phyloP scores from a whole-genome alignment of 2,797 vertebrate genomes.

The Pseudotriccus pelzelni region DNA sequence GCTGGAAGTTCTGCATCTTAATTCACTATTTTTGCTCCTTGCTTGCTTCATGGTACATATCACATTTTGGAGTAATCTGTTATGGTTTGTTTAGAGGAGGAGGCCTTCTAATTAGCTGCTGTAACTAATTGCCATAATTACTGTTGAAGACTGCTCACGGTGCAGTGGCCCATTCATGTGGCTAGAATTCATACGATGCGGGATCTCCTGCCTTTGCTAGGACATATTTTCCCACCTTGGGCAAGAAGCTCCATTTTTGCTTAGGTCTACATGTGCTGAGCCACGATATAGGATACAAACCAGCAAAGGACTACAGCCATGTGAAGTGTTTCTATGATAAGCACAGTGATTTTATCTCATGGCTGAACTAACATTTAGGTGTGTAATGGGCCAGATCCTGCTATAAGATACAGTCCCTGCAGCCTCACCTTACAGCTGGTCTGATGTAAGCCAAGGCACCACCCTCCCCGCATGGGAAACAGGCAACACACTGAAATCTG shows the following conservation, averaged over 20 bases:
- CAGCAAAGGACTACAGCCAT: fast-evolving
- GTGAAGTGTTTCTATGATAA: neutral
- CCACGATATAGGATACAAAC: neutral
- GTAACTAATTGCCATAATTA: neutral
- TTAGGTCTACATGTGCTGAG: neutral
- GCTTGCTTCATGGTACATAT: neutral
- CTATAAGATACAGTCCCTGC: neutral
- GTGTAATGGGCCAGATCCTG: neutral
- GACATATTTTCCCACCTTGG: neutral
- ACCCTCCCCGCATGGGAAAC: neutral
- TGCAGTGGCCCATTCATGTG: neutral
- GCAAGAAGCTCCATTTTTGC: neutral
- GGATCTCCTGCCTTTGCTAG: neutral
- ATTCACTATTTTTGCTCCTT: neutral
- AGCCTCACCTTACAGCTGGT: neutral
- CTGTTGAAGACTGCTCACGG: neutral
- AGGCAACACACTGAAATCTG: neutral
- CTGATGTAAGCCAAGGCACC: neutral
- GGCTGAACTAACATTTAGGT: neutral
- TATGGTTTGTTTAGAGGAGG: neutral
- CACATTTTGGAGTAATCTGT: neutral
- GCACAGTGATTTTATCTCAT: neutral
- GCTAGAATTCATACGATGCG: neutral
- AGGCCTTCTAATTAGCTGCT: neutral
- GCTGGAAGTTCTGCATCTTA: neutral